Evolutionary conservation across 1,140 invertebrate species (phyloP).

Genomic region (Camponotus pennsylvanicus): DNA sequence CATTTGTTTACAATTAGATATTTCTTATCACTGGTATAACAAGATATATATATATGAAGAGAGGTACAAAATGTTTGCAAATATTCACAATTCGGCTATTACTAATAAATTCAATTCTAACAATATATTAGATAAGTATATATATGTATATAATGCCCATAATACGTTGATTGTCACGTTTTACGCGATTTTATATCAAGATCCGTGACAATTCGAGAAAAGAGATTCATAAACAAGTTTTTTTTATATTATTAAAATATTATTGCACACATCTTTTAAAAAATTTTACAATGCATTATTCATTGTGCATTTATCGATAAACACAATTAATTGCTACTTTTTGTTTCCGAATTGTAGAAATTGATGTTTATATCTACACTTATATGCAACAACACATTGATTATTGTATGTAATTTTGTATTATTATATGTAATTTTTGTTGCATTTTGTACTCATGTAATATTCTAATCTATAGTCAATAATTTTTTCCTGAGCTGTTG

Average conservation of each 20-base stretch:
- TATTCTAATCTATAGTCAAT: not conserved
- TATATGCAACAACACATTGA: constrained; percentile 17
- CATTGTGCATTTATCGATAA: not conserved
- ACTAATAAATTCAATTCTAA: constrained; percentile 34
- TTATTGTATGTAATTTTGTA: constrained; percentile 44
- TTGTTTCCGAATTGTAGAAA: not conserved
- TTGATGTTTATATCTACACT: constrained; percentile 32
- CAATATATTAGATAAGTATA: constrained; percentile 28
- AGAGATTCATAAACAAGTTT: not conserved
- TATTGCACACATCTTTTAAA: not conserved
- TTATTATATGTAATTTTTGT: constrained; percentile 39
- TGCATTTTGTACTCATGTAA: not conserved
- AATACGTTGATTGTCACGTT: constrained; percentile 2
- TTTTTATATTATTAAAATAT: constrained; percentile 1
- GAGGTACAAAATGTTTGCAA: not conserved
- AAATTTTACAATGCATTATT: not conserved
- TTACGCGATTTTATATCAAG: not conserved
- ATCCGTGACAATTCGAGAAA: constrained; percentile 8
- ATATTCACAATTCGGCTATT: constrained; percentile 25
- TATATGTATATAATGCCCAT: constrained; percentile 25
- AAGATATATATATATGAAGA: not conserved
- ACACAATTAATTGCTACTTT: not conserved
- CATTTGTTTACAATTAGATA: constrained; percentile 4
- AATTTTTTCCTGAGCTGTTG: constrained; percentile 1
- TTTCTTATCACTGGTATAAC: constrained; percentile 7